Percentiles rank a stretch among this genome's conserved stretches.
Evolutionary conservation across 2,113 vertebrate species (phyloP).

Genomic region (Danio rerio): DNA sequence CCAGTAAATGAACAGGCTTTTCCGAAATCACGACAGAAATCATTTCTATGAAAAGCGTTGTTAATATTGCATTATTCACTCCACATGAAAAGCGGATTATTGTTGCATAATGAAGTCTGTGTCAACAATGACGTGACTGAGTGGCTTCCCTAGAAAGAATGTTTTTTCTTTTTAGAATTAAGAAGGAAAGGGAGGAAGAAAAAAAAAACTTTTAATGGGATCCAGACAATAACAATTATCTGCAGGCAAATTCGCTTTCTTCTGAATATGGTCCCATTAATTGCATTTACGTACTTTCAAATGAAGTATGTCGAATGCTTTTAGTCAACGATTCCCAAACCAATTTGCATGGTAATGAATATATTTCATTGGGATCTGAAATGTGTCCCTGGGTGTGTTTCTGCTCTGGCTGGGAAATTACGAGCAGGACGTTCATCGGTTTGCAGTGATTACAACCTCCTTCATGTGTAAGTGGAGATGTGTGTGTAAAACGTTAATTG

Average conservation of each 20-base stretch:
- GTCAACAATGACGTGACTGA: conserved; percentile 60
- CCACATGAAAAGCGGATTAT: conserved; percentile 70
- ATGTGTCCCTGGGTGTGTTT: conserved; percentile 68
- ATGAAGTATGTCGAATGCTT: conserved; percentile 79
- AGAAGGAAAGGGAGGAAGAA: conserved; percentile 19
- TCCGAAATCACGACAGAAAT: conserved; percentile 67
- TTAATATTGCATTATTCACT: conserved; percentile 62
- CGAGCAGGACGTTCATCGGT: conserved; percentile 62
- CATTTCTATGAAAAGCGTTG: conserved; percentile 67
- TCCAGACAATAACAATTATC: conserved; percentile 78
- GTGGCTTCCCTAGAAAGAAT: conserved; percentile 51
- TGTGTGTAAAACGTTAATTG: conserved; percentile 41
- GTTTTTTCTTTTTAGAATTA: conserved; percentile 60
- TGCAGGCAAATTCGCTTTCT: conserved; percentile 75
- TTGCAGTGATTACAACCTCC: conserved; percentile 61
- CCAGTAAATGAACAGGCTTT: conserved; percentile 65
- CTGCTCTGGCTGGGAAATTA: conserved; percentile 62
- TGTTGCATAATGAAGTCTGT: conserved; percentile 70
- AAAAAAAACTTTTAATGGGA: conserved; percentile 75
- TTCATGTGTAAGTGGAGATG: conserved; percentile 67
- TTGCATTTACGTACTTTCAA: conserved; percentile 82
- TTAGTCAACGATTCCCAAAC: conserved; percentile 76
- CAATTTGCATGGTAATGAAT: conserved; percentile 85
- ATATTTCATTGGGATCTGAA: conserved; percentile 75
- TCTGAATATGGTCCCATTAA: conserved; percentile 80